Evolutionary conservation across 2,113 vertebrate species (phyloP).

Genomic region (Hippocampus comes): DNA sequence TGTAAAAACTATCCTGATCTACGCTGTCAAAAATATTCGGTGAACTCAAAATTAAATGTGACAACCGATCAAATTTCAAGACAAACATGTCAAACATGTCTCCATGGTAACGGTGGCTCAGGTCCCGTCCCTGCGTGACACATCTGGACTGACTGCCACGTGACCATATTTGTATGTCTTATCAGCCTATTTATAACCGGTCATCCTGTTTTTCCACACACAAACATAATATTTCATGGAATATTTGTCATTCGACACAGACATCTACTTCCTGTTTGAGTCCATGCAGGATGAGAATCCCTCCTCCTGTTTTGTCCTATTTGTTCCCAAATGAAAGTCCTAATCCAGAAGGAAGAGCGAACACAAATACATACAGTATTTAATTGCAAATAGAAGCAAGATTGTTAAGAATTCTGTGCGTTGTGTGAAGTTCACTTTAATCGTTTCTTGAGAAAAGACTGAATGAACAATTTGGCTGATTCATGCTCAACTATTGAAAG

Average conservation of each 20-base stretch:
- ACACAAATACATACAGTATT: background rate
- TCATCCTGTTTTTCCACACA: slow-evolving; percentile 1
- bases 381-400: background rate
- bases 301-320: background rate
- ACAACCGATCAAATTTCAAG: too few species aligned
- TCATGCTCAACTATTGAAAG: background rate
- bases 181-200: background rate
- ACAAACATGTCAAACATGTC: background rate
- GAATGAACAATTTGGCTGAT: background rate
- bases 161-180: background rate
- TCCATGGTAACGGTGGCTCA: background rate
- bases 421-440: too few species aligned
- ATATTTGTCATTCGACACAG: background rate
- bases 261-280: slow-evolving; percentile 1
- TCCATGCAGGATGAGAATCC: background rate
- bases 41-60: too few species aligned
- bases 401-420: background rate
- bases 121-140: background rate
- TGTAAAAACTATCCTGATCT: too few species aligned
- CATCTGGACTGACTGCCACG: background rate
- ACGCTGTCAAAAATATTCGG: too few species aligned
- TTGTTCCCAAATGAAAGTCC: background rate
- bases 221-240: slow-evolving; percentile 3
- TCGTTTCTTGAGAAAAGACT: too few species aligned
- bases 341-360: background rate